Percentiles rank a stretch among this genome's conserved stretches.
Conservation (phyloP, 2,797 vertebrate species). For the Mormyrus hasselquistii region DNA sequence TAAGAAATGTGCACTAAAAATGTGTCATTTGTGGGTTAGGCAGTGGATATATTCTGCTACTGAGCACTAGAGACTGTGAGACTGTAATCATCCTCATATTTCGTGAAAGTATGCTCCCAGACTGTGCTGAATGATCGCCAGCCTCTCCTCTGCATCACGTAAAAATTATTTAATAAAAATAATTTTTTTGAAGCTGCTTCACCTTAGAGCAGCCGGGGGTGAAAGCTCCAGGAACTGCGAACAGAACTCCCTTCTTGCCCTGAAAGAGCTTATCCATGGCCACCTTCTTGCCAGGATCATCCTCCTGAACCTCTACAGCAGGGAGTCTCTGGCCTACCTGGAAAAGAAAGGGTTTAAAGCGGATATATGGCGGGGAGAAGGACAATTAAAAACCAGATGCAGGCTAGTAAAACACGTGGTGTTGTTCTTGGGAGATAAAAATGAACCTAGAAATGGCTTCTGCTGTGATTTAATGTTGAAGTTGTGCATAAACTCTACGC, state of each 20-base stretch:
- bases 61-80: not conserved
- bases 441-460: not conserved
- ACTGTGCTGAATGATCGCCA: not conserved
- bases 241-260: slow-evolving; percentile 78
- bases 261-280: slow-evolving; percentile 73
- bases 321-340: slow-evolving; percentile 78
- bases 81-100: not conserved
- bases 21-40: not conserved
- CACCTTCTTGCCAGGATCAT: slow-evolving; percentile 70
- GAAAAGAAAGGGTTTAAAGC: not conserved
- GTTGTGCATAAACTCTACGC: not conserved
- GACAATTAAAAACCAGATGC: not conserved
- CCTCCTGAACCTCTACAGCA: slow-evolving; percentile 71
- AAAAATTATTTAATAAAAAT: not conserved
- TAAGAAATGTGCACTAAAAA: not conserved
- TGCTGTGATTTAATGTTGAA: not conserved
- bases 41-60: not conserved
- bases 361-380: not conserved
- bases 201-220: slow-evolving; percentile 86
- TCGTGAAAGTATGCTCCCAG: not conserved
- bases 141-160: not conserved
- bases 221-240: slow-evolving; percentile 84
- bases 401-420: not conserved
- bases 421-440: not conserved
- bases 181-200: not conserved